Evolutionary conservation across 2,113 vertebrate genomes (phyloP).

Genomic region (Eublepharis macularius): DNA sequence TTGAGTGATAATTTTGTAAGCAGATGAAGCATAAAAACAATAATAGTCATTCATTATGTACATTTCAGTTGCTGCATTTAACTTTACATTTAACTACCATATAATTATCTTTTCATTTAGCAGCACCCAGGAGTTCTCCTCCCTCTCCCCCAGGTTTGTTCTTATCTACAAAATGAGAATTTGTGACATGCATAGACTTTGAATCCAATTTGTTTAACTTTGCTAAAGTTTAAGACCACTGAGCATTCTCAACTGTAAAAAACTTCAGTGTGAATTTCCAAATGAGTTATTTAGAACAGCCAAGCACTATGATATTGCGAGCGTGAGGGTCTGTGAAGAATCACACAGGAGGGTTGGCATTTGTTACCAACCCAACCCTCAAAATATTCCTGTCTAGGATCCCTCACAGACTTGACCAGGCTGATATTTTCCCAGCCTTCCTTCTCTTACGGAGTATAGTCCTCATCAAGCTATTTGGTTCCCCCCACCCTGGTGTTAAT

Average conservation of each 20-base stretch:
- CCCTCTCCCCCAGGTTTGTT: neutral
- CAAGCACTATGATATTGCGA: neutral
- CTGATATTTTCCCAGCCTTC: too few species aligned
- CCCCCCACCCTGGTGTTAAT: too few species aligned
- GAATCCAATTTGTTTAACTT: constrained; percentile 37
- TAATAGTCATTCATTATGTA: constrained; percentile 31
- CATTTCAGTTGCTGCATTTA: constrained; percentile 52
- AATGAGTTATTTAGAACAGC: neutral
- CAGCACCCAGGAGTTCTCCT: neutral
- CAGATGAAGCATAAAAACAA: constrained; percentile 55
- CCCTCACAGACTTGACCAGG: too few species aligned
- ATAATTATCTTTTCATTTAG: constrained; percentile 61
- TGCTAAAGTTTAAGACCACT: constrained; percentile 6
- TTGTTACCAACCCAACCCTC: too few species aligned
- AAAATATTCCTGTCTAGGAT: too few species aligned
- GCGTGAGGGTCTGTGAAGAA: too few species aligned
- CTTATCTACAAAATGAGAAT: constrained; percentile 45
- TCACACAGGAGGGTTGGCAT: too few species aligned
- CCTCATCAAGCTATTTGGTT: too few species aligned
- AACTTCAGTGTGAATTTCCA: neutral
- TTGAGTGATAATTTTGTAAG: constrained; percentile 42
- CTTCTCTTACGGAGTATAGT: too few species aligned
- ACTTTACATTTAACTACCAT: constrained; percentile 51
- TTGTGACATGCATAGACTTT: constrained; percentile 32
- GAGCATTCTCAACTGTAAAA: neutral